A percentile compares a stretch with the other conserved stretches of the same genome.
Evolutionary conservation across 2,797 vertebrate genomes (phyloP).

Genomic region (Pseudochirops cupreus): DNA sequence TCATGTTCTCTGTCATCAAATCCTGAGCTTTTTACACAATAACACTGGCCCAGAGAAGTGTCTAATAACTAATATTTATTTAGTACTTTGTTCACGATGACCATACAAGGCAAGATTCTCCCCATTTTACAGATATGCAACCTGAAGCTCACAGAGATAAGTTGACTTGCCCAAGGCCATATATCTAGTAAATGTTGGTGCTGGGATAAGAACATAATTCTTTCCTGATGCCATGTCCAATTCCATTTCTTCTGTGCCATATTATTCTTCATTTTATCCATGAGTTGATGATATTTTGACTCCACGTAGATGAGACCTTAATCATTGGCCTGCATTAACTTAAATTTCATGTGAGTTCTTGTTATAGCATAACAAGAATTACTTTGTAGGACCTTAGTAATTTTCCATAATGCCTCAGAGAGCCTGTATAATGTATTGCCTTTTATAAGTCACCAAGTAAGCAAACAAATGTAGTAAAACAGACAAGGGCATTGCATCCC

Average conservation of each 20-base stretch:
- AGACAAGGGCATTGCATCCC: slow-evolving; percentile 22
- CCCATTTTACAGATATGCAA: background rate
- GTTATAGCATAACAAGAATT: slow-evolving; percentile 49
- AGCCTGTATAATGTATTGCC: slow-evolving; percentile 30
- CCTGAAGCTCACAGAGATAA: background rate
- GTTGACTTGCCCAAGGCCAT: background rate
- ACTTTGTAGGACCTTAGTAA: slow-evolving; percentile 34
- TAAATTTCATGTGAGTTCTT: slow-evolving; percentile 55
- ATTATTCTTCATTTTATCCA: background rate
- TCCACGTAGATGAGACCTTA: slow-evolving; percentile 31
- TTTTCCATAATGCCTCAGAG: slow-evolving; percentile 54
- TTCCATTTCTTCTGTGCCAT: background rate
- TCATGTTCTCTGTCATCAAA: background rate
- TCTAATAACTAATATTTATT: background rate
- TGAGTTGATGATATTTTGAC: slow-evolving; percentile 31
- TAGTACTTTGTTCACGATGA: background rate
- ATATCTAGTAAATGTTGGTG: background rate
- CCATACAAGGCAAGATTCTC: background rate
- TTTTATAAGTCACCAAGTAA: slow-evolving; percentile 59
- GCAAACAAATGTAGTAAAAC: slow-evolving; percentile 52
- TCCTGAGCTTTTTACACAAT: background rate
- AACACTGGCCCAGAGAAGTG: background rate
- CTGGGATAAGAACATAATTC: background rate
- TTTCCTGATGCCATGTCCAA: background rate
- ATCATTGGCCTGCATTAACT: slow-evolving; percentile 59